Conservation (phyloP, 2,113 vertebrate species). For the Actenoides hombroni region DNA sequence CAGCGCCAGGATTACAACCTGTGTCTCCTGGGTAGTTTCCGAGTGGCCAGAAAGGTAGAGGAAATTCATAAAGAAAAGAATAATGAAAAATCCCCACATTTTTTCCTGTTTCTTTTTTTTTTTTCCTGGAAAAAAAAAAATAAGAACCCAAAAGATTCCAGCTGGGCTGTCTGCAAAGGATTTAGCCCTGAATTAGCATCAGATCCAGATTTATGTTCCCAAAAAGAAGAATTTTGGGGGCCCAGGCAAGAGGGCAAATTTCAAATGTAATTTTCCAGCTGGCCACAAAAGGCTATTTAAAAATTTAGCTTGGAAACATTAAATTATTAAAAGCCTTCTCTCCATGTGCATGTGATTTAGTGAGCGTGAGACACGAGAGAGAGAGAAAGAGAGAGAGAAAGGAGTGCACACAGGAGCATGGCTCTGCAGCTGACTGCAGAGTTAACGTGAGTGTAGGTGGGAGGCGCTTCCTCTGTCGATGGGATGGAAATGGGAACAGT, state of each 20-base stretch:
- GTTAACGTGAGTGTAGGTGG: slow-evolving; percentile 27
- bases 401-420: slow-evolving; percentile 53
- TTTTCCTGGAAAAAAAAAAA: background rate
- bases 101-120: background rate
- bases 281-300: slow-evolving; percentile 59
- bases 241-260: background rate
- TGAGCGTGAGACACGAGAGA: slow-evolving; percentile 64
- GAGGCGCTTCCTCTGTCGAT: slow-evolving; percentile 46
- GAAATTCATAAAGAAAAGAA: slow-evolving; percentile 14
- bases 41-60: slow-evolving; percentile 35
- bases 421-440: slow-evolving; percentile 15
- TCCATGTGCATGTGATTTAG: slow-evolving; percentile 66
- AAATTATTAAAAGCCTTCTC: slow-evolving; percentile 65
- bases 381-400: slow-evolving; percentile 59
- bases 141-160: background rate
- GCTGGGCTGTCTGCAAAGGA: slow-evolving; percentile 18
- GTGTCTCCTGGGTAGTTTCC: slow-evolving; percentile 21
- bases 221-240: background rate
- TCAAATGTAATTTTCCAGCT: slow-evolving; percentile 47
- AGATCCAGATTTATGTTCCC: background rate
- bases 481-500: slow-evolving; percentile 53
- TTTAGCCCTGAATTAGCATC: background rate
- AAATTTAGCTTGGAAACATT: slow-evolving; percentile 50
- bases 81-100: background rate
- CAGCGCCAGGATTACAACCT: background rate